Percentiles rank a stretch among this genome's conserved stretches.
phyloP scores from a whole-genome alignment of 1,140 invertebrate genomes.

The Caenorhabditis brenneri region DNA sequence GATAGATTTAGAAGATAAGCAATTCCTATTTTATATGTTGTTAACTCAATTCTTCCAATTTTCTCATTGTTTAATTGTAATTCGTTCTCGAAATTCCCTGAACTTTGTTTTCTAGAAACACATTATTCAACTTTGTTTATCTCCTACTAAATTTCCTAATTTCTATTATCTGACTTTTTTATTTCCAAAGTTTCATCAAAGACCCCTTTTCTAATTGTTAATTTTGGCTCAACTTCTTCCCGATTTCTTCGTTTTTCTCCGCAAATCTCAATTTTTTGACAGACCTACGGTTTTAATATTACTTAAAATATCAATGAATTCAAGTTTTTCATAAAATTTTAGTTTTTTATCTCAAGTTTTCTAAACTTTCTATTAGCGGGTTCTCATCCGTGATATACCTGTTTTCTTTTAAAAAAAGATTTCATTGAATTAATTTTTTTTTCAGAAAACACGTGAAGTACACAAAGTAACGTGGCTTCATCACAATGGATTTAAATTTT shows the following conservation, averaged over 20 bases:
- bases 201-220: too few species aligned
- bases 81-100: too few species aligned
- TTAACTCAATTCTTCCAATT: neutral
- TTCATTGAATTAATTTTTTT: too few species aligned
- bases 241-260: neutral
- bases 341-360: too few species aligned
- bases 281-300: neutral
- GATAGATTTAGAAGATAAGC: neutral
- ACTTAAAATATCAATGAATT: neutral
- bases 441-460: neutral
- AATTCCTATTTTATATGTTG: neutral
- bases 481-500: slow-evolving; percentile 55
- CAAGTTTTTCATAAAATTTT: neutral
- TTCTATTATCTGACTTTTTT: neutral
- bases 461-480: too few species aligned
- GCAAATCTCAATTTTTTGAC: neutral
- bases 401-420: neutral
- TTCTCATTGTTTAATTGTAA: neutral
- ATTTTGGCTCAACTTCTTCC: too few species aligned
- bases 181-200: too few species aligned
- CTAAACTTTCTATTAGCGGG: neutral
- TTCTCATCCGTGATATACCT: neutral
- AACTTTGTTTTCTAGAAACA: too few species aligned
- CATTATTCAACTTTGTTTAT: too few species aligned
- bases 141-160: neutral